Base-by-base conservation (phyloP, 2,797 vertebrate genomes). In the Aselliscus stoliczkanus region DNA sequence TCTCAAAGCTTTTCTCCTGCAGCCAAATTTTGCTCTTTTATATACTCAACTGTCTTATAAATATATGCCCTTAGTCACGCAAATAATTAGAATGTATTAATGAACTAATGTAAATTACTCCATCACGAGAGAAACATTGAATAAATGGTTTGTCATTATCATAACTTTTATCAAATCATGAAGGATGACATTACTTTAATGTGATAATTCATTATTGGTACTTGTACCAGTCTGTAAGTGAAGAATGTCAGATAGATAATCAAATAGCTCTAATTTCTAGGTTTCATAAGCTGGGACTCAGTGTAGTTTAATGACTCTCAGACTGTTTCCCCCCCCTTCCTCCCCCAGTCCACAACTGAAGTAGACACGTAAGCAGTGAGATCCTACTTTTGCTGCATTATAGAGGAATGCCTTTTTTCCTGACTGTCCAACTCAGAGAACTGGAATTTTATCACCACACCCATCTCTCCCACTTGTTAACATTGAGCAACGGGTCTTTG, bases 361-460 rank as follows among this genome's bases (percentile, higher is more conserved):
- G 39, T 88, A 47, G 50, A 42, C 52, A 37, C 20, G 54, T 75
- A 70, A 77, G 27, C 31, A 70, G 5, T 64, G 65, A 85, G 37
- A 56, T 54, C 23, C 58, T 58, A 12, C 52, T 58, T 92, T 88
- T 69, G 54, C 79, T 90, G 37, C 14, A 11, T 76, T 84, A 25
- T 81, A 60, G n/a, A 88, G 54, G 82, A 92, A 62, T 84, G 60
- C 29, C 60, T 54, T 70, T 86, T 88, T 54, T 42, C 20, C 60
- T 31, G 50, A 64, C 20, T 93, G 27, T 92, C 65, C 95, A 94
- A 37, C 88, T 95, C 90, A 95, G 90, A 92, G 75, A 93, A 88
- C n/a, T 94, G 94, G 94, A 96, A 88, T 96, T 94, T 89, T 96
- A 85, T 42, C 4, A 39, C 97, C 96, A 95, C 90, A 56, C 88